A percentile compares a stretch with the other conserved stretches of the same genome.
phyloP scores from a whole-genome alignment of 1,140 invertebrate genomes.

The Cotesia typhae region DNA sequence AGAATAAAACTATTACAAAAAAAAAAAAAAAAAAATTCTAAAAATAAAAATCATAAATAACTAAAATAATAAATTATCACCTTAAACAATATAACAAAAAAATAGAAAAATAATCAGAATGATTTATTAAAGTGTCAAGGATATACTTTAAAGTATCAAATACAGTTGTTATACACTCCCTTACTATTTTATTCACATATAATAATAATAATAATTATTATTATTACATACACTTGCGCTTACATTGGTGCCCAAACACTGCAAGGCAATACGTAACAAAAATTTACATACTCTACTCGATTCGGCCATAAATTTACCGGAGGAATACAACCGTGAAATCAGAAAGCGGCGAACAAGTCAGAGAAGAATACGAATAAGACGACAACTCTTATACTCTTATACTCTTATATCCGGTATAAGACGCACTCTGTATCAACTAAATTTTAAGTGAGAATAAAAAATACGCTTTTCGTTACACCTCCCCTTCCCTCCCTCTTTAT shows the following conservation, averaged over 20 bases:
- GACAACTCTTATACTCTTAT: background rate
- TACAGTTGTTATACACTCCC: too few relatives aligned
- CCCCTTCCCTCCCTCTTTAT: too few relatives aligned
- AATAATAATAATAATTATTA: background rate
- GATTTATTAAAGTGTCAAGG: too few relatives aligned
- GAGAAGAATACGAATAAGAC: slow-evolving; percentile 25
- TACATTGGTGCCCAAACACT: background rate
- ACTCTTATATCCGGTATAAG: background rate
- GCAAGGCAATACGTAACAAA: slow-evolving; percentile 19
- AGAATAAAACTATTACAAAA: too few relatives aligned
- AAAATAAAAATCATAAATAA: too few relatives aligned
- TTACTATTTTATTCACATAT: background rate
- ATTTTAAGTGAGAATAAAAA: too few relatives aligned
- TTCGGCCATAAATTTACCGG: slow-evolving; percentile 31
- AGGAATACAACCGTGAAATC: slow-evolving; percentile 35
- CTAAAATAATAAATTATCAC: too few relatives aligned
- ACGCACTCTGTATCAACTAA: too few relatives aligned
- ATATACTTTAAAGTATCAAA: too few relatives aligned
- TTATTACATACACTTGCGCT: background rate
- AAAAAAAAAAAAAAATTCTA: too few relatives aligned
- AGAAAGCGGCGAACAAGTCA: slow-evolving; percentile 24
- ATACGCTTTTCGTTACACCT: background rate
- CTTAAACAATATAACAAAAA: too few relatives aligned
- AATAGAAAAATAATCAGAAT: too few relatives aligned
- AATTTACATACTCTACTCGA: slow-evolving; percentile 32